Evolutionary conservation across 2,113 vertebrate genomes (phyloP).

Genomic region (Thamnaconus septentrionalis): DNA sequence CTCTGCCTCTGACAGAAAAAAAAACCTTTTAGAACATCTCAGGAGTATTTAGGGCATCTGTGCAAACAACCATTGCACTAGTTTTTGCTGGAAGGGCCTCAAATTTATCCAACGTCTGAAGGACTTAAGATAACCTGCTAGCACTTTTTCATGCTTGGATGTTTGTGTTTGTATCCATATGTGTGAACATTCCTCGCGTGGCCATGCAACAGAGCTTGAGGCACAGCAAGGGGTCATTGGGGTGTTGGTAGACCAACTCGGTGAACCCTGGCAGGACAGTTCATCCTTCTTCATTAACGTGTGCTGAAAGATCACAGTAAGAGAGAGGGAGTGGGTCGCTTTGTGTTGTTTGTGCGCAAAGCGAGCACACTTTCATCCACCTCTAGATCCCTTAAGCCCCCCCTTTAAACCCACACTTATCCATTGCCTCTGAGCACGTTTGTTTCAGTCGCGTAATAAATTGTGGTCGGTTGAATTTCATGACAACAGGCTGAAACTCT

Average conservation of each 20-base stretch:
- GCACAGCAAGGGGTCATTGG: slow-evolving; percentile 46
- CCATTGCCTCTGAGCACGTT: slow-evolving; percentile 29
- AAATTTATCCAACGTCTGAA: slow-evolving; percentile 53
- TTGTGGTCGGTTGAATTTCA: slow-evolving; percentile 24
- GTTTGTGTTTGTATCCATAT: slow-evolving; percentile 59
- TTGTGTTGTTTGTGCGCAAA: slow-evolving; percentile 24
- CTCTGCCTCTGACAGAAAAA: slow-evolving; percentile 46
- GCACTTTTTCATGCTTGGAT: slow-evolving; percentile 46
- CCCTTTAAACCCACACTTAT: slow-evolving; percentile 37
- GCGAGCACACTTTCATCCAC: slow-evolving; percentile 33
- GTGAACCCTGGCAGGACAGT: slow-evolving; percentile 61
- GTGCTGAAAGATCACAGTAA: slow-evolving; percentile 64
- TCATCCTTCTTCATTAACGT: slow-evolving; percentile 63
- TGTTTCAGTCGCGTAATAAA: slow-evolving; percentile 31
- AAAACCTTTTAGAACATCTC: too few species aligned
- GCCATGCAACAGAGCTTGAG: slow-evolving; percentile 52
- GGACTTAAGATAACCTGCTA: slow-evolving; percentile 57
- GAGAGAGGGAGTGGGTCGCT: slow-evolving; percentile 21
- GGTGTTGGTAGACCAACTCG: slow-evolving; percentile 57
- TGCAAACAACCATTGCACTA: slow-evolving; percentile 37
- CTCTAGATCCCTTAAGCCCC: slow-evolving; percentile 34
- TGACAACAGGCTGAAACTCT: too few species aligned
- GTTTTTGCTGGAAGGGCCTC: slow-evolving; percentile 19
- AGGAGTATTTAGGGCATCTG: slow-evolving; percentile 34
- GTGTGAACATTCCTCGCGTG: slow-evolving; percentile 69